phyloP scores from a whole-genome alignment of 2,797 vertebrate genomes.

The Coilia nasus region DNA sequence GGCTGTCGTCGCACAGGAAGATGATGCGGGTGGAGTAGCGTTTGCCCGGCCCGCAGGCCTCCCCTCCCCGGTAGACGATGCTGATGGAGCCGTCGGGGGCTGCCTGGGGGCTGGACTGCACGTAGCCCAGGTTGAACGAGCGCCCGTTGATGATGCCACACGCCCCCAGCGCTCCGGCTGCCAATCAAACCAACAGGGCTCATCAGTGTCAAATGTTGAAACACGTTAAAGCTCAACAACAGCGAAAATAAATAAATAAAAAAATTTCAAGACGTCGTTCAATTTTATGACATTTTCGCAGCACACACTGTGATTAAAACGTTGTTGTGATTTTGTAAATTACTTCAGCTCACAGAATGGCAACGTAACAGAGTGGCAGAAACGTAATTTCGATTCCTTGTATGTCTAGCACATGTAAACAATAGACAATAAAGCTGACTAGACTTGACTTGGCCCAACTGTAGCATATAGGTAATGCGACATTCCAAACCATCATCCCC shows the following conservation, averaged over 20 bases:
- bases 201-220: background rate
- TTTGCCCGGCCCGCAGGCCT: constrained; percentile 73
- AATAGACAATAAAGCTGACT: too few species aligned
- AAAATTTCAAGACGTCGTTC: background rate
- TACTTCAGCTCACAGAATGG: too few species aligned
- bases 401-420: too few species aligned
- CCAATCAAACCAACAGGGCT: background rate
- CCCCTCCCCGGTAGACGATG: constrained; percentile 88
- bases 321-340: too few species aligned
- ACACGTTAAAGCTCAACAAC: too few species aligned
- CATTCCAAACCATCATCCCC: too few species aligned
- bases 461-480: too few species aligned
- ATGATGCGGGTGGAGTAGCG: constrained; percentile 88
- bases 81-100: constrained; percentile 85
- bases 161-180: constrained; percentile 80
- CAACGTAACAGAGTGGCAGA: too few species aligned
- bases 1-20: constrained; percentile 85
- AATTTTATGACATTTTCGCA: too few species aligned
- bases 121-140: constrained; percentile 82
- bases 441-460: too few species aligned
- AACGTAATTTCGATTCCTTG: too few species aligned
- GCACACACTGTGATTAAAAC: background rate
- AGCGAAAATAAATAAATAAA: background rate
- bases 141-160: constrained; percentile 73
- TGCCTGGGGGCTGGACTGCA: constrained; percentile 86